Base-by-base conservation (phyloP, 2,113 vertebrate species). In the Leptosomus discolor region DNA sequence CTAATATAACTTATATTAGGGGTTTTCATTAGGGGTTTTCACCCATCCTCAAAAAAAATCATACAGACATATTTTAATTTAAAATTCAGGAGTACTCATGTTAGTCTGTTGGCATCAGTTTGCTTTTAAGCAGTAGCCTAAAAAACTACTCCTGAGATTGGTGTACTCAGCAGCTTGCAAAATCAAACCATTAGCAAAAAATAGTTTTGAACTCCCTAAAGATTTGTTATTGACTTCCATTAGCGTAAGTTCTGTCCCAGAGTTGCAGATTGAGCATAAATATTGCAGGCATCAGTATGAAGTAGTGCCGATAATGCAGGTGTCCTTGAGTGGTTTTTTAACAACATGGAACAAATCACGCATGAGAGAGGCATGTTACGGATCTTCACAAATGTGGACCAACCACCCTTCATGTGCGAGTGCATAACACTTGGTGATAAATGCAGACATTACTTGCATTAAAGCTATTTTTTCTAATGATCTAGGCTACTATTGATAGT, bases 131-230 rank as follows among this genome's bases (percentile, higher is more conserved):
- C 89, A 76, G 36, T 64, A 71, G 61, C 77, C 92, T 94, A 37
- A 94, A 91, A n/a, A 92, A 56, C 73, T 64, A 0, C 61, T 94
- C 48, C 57, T 37, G 86, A 94, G 89, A 32, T 57, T 41, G 45
- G 65, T 83, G 75, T 69, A 71, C 80, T 94, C 80, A 90, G 91
- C 89, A 95, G 85, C 90, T 92, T 69, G 53, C 90, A 81, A 80
- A 94, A 95, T 84, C 85, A 95, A 90, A 82, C 89, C 95, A 91
- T 97, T 95, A 95, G 94, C 77, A 95, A 96, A 95, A 95, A 90
- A 88, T 76, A 95, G 80, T 94, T 95, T 76, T 54, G 77, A 95
- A 96, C 41, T 96, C 96, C 92, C 93, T 74, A 12, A 88, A 85
- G 97, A 78, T 95, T 91, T 73, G 41, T 88, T 95, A 94, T 56